phyloP scores from a whole-genome alignment of 2,113 vertebrate genomes.

The Tachuris rubrigastra region DNA sequence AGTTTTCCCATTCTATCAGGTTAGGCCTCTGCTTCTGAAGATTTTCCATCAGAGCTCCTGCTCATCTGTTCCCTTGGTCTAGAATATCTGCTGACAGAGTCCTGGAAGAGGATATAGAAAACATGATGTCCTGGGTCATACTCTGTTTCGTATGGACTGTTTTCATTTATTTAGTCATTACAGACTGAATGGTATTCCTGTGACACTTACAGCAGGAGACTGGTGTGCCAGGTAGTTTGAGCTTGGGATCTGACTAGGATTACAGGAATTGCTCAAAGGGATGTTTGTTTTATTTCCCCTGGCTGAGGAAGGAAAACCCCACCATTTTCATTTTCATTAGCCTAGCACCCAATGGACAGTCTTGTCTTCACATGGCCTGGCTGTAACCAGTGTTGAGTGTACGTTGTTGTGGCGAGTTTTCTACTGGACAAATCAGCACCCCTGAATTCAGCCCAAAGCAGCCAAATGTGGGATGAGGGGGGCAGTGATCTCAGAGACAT shows the following conservation, averaged over 20 bases:
- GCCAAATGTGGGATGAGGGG: background rate
- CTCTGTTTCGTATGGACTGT: background rate
- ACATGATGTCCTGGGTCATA: background rate
- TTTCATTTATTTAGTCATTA: background rate
- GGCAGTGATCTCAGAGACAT: background rate
- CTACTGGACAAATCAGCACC: background rate
- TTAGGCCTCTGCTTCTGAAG: background rate
- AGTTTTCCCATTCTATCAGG: background rate
- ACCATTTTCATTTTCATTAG: background rate
- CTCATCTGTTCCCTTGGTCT: background rate
- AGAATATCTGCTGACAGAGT: background rate
- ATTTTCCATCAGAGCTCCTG: background rate
- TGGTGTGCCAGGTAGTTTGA: background rate
- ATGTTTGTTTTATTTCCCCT: background rate
- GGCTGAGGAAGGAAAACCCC: background rate
- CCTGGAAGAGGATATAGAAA: background rate
- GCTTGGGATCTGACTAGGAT: background rate
- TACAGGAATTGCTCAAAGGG: background rate
- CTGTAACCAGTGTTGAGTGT: background rate
- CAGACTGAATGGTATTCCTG: background rate
- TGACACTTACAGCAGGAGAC: background rate
- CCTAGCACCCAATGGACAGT: background rate
- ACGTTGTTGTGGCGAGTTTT: background rate
- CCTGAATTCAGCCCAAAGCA: background rate
- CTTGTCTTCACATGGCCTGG: background rate